Base-by-base conservation (phyloP, 2,113 vertebrate species). In the Epinephelus cyanopodus region DNA sequence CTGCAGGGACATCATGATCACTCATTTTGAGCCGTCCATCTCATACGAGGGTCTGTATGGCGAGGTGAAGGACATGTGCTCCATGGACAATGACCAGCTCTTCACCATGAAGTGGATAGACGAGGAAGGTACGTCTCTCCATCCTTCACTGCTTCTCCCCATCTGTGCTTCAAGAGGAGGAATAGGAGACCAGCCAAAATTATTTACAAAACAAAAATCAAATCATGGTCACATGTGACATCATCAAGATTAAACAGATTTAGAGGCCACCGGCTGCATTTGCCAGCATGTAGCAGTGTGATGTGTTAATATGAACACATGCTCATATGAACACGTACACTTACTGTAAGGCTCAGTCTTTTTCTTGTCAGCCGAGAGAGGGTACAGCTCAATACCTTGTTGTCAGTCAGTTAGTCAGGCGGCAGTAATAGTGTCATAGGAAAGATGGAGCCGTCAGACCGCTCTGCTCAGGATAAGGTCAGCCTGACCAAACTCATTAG, bases 31-130 rank as follows among this genome's bases (percentile, higher is more conserved):
- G 86, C 98, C 98, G 57, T 98, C 97, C 83, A 99, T 99, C 91
- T 98, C 97, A 2, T 99, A 96, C 0, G 98, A 99, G 89, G 96
- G 96, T 5, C 95, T 99, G 69, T 98, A 97, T 89, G 96, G 13
- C 92, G 97, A 99, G 87, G 98, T 99, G 83, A 95, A 95, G 88
- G 98, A 99, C 86, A 99, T 99, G 98, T 99, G 98, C 92, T 96
- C 97, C 69, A 98, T 99, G 94, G 97, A 99, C 94, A 99, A 96
- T 0, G 98, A 99, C 75, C 97, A 99, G 86, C 97, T 98, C 73
- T 99, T 99, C 92, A 99, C 98, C 88, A 99, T 99, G 98, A 99
- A 99, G 85, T 99, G 98, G 98, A 99, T 99, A 66, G 98, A 99
- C 53, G 98, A 99, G 82, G 98, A 99, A 97, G 98, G 98, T 99